Percentiles rank a stretch among this genome's conserved stretches.
Evolutionary conservation across 1,140 invertebrate species (phyloP).

Genomic region (Halyomorpha halys): DNA sequence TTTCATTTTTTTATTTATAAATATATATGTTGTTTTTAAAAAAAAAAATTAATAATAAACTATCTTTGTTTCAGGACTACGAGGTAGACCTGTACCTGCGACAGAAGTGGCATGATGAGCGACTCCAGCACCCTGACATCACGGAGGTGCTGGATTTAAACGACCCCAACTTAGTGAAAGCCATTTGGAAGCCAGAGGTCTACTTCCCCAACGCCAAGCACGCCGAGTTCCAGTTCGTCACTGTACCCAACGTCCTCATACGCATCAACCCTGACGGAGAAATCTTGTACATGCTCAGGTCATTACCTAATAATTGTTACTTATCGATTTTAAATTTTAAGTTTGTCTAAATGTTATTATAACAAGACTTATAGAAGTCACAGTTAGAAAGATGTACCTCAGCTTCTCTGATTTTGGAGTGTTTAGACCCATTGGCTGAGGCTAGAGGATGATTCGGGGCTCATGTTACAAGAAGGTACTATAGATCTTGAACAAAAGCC

Average conservation of each 20-base stretch:
- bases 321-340: not conserved
- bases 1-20: too few relatives aligned
- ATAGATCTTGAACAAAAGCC: too few relatives aligned
- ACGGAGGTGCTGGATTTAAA: constrained; percentile 44
- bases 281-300: constrained; percentile 56
- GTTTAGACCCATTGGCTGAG: too few relatives aligned
- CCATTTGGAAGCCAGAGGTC: constrained; percentile 57
- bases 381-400: too few relatives aligned
- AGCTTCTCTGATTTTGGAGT: too few relatives aligned
- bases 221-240: constrained; percentile 53
- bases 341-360: too few relatives aligned
- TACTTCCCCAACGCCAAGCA: constrained; percentile 60
- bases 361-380: too few relatives aligned
- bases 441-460: too few relatives aligned
- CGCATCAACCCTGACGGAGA: constrained; percentile 50
- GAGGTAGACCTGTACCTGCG: constrained; percentile 48
- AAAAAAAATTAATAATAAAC: too few relatives aligned
- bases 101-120: constrained; percentile 45
- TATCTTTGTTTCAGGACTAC: constrained; percentile 42
- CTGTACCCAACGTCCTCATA: constrained; percentile 56
- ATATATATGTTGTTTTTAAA: too few relatives aligned
- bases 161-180: constrained; percentile 46
- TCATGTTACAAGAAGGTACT: too few relatives aligned
- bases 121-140: constrained; percentile 41
- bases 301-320: constrained; percentile 14